Base-by-base conservation (phyloP, 1,140 invertebrate genomes). In the Heliconius congener region DNA sequence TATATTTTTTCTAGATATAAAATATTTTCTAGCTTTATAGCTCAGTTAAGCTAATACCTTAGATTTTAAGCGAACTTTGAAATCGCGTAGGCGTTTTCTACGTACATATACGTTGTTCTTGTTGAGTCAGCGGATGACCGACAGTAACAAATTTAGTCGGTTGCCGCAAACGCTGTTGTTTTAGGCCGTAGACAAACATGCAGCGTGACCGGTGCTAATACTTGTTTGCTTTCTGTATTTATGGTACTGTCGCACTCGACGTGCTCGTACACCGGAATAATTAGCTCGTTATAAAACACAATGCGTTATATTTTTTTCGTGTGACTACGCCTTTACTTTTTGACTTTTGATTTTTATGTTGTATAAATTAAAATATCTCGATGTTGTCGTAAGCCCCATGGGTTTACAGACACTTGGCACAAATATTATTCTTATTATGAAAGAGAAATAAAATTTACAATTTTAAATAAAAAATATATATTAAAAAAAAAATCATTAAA, bases 131-230 rank as follows among this genome's bases (percentile, higher is more conserved):
- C 92, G 82, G 85, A 85, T 92, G 90, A 91, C 90, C 90, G 86
- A 85, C 87, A 86, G 90, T 87, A 90, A 92, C 92, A 90, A 91
- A 91, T 91, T 92, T 87, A 91, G 87, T 87, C 84, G 86, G 89
- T 82, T 84, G 90, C 87, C 88, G 90, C 92, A 93, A 91, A 92
- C 92, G 90, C 89, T 94, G 92, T 94, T 94, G 92, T 94, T 94
- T 94, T 94, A 94, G 92, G 91, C 87, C 91, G 87, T 89, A 84
- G 55, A 85, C 90, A 94, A 93, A 94, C 92, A 93, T 86, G 88
- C 91, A 89, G 87, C 90, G 86, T 91, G 91, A 92, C 90, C 91
- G 90, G 86, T 90, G 90, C 88, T 90, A 93, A 91, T 91, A 86
- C 88, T 80, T 92, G 92, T 94, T 94, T 94, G 85, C 88, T 81